Evolutionary conservation across 2,797 vertebrate genomes (phyloP), one percentile per base, ranked within the genome.

Genomic region (Toxotes lorentzi): DNA sequence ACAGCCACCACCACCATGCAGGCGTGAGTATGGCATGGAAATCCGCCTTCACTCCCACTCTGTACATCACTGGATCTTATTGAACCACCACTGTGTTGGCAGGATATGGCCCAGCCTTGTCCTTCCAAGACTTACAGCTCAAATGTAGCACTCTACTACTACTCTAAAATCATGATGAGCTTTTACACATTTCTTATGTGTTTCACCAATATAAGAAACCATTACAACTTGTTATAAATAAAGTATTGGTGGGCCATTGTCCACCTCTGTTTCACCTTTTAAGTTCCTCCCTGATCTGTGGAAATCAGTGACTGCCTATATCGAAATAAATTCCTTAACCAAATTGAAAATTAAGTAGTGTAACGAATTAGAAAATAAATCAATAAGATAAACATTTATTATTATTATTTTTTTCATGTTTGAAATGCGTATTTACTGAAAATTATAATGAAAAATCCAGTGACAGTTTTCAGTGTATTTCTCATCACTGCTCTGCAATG

Each of bases 1-100:
- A 97, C 97, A 17, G 97, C 98, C 68, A 97, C 96, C 83, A 99
- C 98, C 93, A 98, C 98, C 95, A 98, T 99, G 97, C 98, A 98
- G 96, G 97, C 98, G 98, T 99, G 94, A 99, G 98, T 97, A 88
- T 61, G 76, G 19, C 56, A 5, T 70, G 41, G 70, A 78, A 53
- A 73, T 76, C 41, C 21, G 8, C 67, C 60, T 66, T 43, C 27
- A 61, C 68, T 73, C 76, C 65, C 70, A 70, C 66, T 58, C 73
- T 45, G 19, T 38, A 21, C 58, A 71, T 75, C 48, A 65, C 50
- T 32, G 70, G 61, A 45, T 79, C 53, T 32, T 14, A 61, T 51
- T 63, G 56, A 32, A 24, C 24, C 47, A 48, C 21, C 45, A 11
- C 27, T 7, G 0, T 19, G 58, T 68, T 81, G 69, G 78, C 77